Evolutionary conservation across 2,797 vertebrate genomes (phyloP).

Genomic region (Paramormyrops hopkinsi): DNA sequence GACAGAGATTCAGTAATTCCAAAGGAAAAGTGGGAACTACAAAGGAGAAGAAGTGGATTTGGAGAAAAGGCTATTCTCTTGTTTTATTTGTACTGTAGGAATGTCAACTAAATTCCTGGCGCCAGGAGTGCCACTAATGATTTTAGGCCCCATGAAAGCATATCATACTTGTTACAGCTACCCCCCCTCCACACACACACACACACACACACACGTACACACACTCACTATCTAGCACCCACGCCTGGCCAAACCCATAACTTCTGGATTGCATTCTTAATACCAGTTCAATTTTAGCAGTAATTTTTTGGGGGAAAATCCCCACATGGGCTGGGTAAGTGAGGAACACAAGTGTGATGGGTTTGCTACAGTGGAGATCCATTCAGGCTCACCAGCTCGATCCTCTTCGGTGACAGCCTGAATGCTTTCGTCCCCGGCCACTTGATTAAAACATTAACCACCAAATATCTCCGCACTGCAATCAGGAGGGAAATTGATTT

Average conservation of each 20-base stretch:
- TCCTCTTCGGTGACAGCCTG: background rate
- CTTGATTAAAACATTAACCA: conserved; percentile 25
- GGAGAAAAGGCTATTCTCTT: background rate
- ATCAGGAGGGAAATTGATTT: conserved; percentile 8
- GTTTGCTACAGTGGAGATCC: background rate
- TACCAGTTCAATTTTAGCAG: background rate
- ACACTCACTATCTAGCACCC: background rate
- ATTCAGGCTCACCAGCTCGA: background rate
- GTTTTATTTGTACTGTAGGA: background rate
- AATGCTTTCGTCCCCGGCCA: background rate
- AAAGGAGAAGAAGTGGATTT: background rate
- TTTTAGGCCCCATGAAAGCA: background rate
- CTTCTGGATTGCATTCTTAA: background rate
- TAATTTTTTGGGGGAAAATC: background rate
- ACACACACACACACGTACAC: background rate
- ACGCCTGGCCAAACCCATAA: background rate
- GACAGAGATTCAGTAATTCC: background rate
- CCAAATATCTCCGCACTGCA: background rate
- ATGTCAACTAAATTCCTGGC: background rate
- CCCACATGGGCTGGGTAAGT: background rate
- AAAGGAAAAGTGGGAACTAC: background rate
- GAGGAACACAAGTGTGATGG: background rate
- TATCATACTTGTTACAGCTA: background rate
- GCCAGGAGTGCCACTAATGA: background rate
- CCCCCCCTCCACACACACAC: no score